Percentiles rank a stretch among this genome's conserved stretches.
Conservation (phyloP, 2,888 invertebrate species). For the Harpalus rubripes region DNA sequence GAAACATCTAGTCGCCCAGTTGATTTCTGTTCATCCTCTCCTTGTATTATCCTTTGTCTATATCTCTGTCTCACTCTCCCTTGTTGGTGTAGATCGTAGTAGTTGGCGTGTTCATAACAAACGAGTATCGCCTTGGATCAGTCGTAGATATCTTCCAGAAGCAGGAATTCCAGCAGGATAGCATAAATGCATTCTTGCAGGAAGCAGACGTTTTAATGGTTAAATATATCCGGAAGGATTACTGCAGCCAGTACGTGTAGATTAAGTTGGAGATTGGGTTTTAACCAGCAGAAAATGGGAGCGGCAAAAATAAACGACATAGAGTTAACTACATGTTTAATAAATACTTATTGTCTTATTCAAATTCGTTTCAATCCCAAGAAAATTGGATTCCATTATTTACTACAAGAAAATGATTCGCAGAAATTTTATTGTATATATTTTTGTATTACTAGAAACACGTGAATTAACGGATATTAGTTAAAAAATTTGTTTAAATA, state of each 20-base stretch:
- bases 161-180: background rate
- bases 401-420: background rate
- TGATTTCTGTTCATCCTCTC: background rate
- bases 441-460: too few species aligned
- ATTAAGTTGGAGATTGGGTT: conserved; percentile 63
- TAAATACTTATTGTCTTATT: conserved; percentile 38
- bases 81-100: conserved; percentile 12
- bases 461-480: too few species aligned
- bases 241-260: conserved; percentile 59
- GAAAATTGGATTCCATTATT: conserved; percentile 19
- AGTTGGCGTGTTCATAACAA: conserved; percentile 18
- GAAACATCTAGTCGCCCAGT: background rate
- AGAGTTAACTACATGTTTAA: conserved; percentile 28
- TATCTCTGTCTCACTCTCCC: background rate
- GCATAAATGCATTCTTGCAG: conserved; percentile 8
- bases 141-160: conserved; percentile 40
- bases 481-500: too few species aligned
- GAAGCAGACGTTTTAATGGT: conserved; percentile 64
- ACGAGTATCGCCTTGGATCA: conserved; percentile 41
- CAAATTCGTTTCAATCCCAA: background rate
- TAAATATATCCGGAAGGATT: conserved; percentile 66
- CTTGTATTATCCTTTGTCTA: background rate
- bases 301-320: conserved; percentile 34
- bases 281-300: conserved; percentile 54
- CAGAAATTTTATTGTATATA: background rate